phyloP scores from a whole-genome alignment of 1,140 invertebrate species.

The Caerostris darwini region DNA sequence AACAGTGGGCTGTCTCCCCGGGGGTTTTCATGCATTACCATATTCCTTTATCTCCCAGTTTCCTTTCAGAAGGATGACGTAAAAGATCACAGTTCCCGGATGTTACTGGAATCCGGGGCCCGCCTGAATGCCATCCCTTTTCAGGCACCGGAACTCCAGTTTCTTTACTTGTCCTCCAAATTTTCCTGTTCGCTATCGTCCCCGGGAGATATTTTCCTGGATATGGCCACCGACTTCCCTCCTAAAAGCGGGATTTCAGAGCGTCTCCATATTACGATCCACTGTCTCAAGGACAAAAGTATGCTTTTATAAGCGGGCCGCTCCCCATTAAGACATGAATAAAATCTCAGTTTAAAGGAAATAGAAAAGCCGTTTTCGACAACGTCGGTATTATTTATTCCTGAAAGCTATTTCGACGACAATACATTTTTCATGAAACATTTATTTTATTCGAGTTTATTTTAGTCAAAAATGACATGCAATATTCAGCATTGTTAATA shows the following conservation, averaged over 20 bases:
- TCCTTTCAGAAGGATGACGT: slow-evolving; percentile 42
- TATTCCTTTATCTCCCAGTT: slow-evolving; percentile 41
- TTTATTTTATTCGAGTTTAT: no score
- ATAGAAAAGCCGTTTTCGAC: not conserved
- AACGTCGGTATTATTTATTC: not conserved
- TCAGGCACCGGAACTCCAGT: slow-evolving; percentile 35
- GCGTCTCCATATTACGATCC: not conserved
- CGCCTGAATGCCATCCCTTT: not conserved
- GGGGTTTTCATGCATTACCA: slow-evolving; percentile 47
- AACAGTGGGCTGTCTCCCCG: not conserved
- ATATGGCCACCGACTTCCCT: slow-evolving; percentile 9
- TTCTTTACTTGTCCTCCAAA: slow-evolving; percentile 60
- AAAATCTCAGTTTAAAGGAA: slow-evolving; percentile 1
- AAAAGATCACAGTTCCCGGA: slow-evolving; percentile 55
- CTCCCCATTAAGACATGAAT: not conserved
- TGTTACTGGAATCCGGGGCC: slow-evolving; percentile 24
- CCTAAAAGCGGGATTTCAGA: not conserved
- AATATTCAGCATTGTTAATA: no score
- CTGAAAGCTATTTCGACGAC: no score
- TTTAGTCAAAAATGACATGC: no score
- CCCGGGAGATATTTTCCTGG: slow-evolving; percentile 73
- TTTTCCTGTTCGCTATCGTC: slow-evolving; percentile 53
- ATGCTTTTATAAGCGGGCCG: not conserved
- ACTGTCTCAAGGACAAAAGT: not conserved
- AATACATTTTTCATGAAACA: no score